These are phyloP conservation scores for Cheilinus undulatus DNA, from an alignment of 2,113 vertebrate species.

Conservation along the genomic window DNA sequence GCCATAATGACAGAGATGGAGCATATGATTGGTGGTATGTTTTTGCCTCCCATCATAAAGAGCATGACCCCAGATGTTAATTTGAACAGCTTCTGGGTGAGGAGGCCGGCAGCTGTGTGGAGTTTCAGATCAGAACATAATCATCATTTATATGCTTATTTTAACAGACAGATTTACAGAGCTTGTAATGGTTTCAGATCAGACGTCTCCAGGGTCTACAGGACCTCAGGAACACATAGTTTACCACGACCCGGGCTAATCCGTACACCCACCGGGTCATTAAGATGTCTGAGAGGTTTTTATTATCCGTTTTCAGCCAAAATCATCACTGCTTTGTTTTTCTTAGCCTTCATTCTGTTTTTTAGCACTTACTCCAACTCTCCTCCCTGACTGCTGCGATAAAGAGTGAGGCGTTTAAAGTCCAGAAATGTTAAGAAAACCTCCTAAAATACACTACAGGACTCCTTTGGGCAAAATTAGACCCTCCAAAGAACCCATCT, in stretches of 20 bases:
- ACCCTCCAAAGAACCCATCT: too few relatives aligned
- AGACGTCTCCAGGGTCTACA: slow-evolving; percentile 6
- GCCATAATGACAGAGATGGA: background rate
- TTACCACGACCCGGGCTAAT: slow-evolving; percentile 27
- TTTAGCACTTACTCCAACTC: too few relatives aligned
- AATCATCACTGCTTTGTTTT: slow-evolving; percentile 30
- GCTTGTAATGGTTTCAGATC: background rate
- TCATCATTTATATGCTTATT: too few relatives aligned
- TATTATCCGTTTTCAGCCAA: slow-evolving; percentile 29
- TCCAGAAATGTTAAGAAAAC: too few relatives aligned
- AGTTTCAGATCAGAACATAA: background rate
- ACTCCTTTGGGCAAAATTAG: too few relatives aligned
- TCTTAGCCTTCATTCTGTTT: too few relatives aligned
- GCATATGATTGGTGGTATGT: background rate
- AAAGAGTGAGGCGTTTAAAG: too few relatives aligned
- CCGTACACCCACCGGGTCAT: slow-evolving; percentile 21
- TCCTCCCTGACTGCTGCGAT: too few relatives aligned
- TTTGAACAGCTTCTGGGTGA: background rate
- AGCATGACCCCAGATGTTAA: slow-evolving; percentile 4
- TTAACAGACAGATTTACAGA: slow-evolving; percentile 2
- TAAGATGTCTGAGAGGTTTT: slow-evolving; percentile 17
- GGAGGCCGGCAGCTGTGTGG: background rate
- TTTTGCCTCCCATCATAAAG: background rate
- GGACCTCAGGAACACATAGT: slow-evolving; percentile 30
- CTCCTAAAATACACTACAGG: too few relatives aligned